Base-by-base conservation (phyloP, 2,888 invertebrate genomes). In the Rhagonycha lutea region DNA sequence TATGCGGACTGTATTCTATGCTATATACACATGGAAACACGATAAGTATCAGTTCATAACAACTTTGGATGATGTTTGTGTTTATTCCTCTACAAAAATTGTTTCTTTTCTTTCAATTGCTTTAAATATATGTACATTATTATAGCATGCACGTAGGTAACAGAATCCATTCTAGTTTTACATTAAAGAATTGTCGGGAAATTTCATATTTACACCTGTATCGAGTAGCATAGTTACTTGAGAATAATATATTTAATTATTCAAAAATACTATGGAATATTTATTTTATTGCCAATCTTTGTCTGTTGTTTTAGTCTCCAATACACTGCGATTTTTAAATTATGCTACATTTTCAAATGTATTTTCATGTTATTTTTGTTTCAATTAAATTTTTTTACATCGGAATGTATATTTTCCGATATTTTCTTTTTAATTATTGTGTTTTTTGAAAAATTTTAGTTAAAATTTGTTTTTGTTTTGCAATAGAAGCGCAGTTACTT, bases 1-100 rank as follows among this genome's bases (percentile, higher is more conserved):
- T 74, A 74, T 74, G 29, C 70, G 24, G 61, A 65, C 26, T 68
- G 68, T 69, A 74, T 69, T 62, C 29, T 32, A 67, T 74, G 47
- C 65, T 60, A 73, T 73, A 65, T 65, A 73, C 69, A 73, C 73
- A 73, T 63, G 62, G 70, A 74, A 67, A 69, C 65, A 70, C 67
- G 67, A 70, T 74, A 74, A 70, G 70, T 74, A 70, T 74, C 67
- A 65, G 74, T 74, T 74, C 70, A 74, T 70, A 70, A 70, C 73
- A 68, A 73, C 28, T 28, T 47, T 68, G 47, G 69, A 24, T 68
- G 62, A 73, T 18, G 69, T 32, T 69, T 32, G 32, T 29, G 69
- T 69, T 69, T 32, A 32, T 69, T 69, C 47, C 47, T 47, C 47
- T 47, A n/a, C 47, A 47, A 47, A 47, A 47, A 47, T 47, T 47